Conservation (phyloP, 2,113 vertebrate genomes). For the Myotis davidii region DNA sequence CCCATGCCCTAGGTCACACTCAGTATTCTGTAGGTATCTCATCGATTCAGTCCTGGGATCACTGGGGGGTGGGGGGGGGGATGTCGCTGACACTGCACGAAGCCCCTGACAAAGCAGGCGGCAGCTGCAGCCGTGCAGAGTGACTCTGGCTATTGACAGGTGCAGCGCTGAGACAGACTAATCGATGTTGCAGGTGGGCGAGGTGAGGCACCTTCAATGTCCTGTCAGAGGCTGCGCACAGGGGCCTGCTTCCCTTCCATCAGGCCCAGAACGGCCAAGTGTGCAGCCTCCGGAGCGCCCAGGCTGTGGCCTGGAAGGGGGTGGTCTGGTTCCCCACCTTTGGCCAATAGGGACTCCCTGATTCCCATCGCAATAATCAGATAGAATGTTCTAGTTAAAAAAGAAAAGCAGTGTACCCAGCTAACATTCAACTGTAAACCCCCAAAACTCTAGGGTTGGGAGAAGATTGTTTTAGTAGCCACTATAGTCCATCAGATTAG, state of each 20-base stretch:
- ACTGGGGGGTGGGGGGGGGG: too few species aligned
- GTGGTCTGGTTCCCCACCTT: not conserved
- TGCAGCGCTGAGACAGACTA: not conserved
- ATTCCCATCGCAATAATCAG: not conserved
- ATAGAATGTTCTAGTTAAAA: not conserved
- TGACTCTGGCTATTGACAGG: not conserved
- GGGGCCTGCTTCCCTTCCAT: not conserved
- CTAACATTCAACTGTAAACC: not conserved
- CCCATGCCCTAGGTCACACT: not conserved
- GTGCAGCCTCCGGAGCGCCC: accelerated
- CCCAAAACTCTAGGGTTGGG: not conserved
- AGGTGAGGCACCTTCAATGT: accelerated
- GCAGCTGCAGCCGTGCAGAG: not conserved
- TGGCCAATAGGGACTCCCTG: not conserved
- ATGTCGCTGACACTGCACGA: not conserved
- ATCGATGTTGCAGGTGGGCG: not conserved
- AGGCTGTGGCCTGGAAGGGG: not conserved
- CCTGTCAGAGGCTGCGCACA: not conserved
- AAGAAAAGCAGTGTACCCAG: not conserved
- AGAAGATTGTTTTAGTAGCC: not conserved
- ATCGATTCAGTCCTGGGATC: not conserved
- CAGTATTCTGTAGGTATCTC: not conserved
- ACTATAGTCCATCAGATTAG: accelerated
- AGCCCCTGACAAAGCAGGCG: not conserved
- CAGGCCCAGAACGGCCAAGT: not conserved